Conservation (phyloP, 2,113 vertebrate species). For the Scalopus aquaticus region DNA sequence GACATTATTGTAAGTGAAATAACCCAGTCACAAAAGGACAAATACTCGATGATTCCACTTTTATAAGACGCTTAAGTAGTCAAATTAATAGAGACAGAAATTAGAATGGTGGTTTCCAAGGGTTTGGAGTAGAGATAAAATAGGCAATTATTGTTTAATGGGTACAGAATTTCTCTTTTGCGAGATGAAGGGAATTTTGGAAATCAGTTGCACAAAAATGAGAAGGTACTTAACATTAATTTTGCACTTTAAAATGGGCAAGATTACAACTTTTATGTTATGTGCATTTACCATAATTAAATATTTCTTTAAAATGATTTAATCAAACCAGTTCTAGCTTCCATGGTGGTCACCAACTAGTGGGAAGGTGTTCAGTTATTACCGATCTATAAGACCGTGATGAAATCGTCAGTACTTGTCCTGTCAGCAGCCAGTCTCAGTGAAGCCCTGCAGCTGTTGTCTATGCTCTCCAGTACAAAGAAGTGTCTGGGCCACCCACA, state of each 20-base stretch:
- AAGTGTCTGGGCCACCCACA: neutral
- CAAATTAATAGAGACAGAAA: neutral
- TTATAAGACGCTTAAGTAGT: neutral
- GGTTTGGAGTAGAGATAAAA: too few species aligned
- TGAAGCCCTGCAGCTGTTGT: slow-evolving; percentile 50
- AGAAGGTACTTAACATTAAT: neutral
- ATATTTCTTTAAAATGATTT: neutral
- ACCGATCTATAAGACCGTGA: neutral
- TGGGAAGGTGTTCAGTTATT: neutral
- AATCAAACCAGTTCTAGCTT: neutral
- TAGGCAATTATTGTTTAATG: neutral
- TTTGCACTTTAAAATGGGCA: neutral
- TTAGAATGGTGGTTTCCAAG: neutral
- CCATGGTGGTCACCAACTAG: neutral
- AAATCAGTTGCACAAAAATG: neutral
- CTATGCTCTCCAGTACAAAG: neutral
- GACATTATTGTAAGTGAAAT: neutral
- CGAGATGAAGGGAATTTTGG: neutral
- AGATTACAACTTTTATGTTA: neutral
- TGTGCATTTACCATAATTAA: neutral
- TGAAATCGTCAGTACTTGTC: neutral
- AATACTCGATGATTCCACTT: neutral
- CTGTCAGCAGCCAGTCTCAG: slow-evolving; percentile 7
- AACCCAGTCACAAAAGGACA: neutral
- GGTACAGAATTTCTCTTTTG: neutral